Conservation (phyloP, 2,797 vertebrate genomes). For the Pelobates cultripes region DNA sequence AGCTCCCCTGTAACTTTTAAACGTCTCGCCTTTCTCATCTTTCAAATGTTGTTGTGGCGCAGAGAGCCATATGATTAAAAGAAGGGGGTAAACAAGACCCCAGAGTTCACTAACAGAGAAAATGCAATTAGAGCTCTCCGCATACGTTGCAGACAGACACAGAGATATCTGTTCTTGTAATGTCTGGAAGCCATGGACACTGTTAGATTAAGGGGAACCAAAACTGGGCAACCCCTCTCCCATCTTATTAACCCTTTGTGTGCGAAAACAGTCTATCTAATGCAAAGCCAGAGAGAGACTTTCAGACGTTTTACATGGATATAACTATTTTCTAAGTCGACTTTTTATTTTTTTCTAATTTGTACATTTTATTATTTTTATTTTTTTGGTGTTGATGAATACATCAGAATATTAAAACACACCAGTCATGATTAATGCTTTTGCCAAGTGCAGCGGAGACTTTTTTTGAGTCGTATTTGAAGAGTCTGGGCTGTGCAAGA, state of each 20-base stretch:
- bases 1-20: not conserved
- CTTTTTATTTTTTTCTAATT: too few relatives aligned
- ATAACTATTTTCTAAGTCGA: too few relatives aligned
- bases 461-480: too few relatives aligned
- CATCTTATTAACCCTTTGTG: not conserved
- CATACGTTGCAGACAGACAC: conserved; percentile 7
- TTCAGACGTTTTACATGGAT: too few relatives aligned
- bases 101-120: conserved; percentile 32
- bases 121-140: conserved; percentile 41
- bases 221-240: not conserved
- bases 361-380: too few relatives aligned
- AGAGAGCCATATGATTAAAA: conserved; percentile 5
- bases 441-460: too few relatives aligned
- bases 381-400: too few relatives aligned
- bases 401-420: too few relatives aligned
- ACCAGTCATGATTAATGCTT: too few relatives aligned
- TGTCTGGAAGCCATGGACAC: conserved; percentile 30
- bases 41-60: not conserved
- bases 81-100: not conserved
- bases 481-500: too few relatives aligned
- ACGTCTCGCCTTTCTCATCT: conserved; percentile 1
- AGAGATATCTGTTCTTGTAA: conserved; percentile 6
- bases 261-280: not conserved
- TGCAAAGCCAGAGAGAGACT: too few relatives aligned
- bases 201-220: not conserved